These are phyloP conservation scores for Solea solea DNA, from an alignment of 2,113 vertebrate species.

Conservation along the genomic window DNA sequence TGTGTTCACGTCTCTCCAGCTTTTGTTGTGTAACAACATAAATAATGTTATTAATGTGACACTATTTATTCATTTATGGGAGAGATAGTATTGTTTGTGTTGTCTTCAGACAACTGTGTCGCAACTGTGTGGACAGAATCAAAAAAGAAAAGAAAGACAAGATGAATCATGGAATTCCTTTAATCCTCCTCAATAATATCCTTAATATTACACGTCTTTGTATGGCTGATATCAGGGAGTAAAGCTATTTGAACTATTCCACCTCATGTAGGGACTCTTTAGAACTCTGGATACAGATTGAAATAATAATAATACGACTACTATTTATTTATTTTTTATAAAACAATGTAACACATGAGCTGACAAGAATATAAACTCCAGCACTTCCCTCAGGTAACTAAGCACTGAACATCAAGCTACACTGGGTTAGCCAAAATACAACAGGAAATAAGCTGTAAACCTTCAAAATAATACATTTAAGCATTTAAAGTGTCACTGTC, in stretches of 20 bases:
- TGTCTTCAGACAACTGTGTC: too few relatives aligned
- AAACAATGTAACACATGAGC: background rate
- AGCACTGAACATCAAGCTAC: background rate
- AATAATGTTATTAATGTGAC: too few relatives aligned
- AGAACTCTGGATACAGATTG: background rate
- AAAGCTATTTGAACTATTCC: background rate
- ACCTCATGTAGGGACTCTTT: background rate
- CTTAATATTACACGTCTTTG: background rate
- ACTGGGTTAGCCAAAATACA: background rate
- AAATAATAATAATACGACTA: too few relatives aligned
- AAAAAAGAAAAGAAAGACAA: background rate
- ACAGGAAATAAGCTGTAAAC: fast-evolving
- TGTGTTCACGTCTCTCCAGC: too few relatives aligned
- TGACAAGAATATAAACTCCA: background rate
- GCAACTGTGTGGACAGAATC: background rate
- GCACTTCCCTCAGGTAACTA: background rate
- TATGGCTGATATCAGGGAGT: background rate
- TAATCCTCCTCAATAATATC: background rate
- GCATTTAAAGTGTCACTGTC: background rate
- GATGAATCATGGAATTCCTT: background rate
- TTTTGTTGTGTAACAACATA: too few relatives aligned
- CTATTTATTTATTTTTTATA: too few relatives aligned
- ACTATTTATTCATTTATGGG: too few relatives aligned
- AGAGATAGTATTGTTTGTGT: too few relatives aligned
- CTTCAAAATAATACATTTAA: constrained; percentile 23